A percentile compares a stretch with the other conserved stretches of the same genome.
These are phyloP conservation scores for Naja naja DNA, from an alignment of 2,113 vertebrate species.

Conservation along the genomic window DNA sequence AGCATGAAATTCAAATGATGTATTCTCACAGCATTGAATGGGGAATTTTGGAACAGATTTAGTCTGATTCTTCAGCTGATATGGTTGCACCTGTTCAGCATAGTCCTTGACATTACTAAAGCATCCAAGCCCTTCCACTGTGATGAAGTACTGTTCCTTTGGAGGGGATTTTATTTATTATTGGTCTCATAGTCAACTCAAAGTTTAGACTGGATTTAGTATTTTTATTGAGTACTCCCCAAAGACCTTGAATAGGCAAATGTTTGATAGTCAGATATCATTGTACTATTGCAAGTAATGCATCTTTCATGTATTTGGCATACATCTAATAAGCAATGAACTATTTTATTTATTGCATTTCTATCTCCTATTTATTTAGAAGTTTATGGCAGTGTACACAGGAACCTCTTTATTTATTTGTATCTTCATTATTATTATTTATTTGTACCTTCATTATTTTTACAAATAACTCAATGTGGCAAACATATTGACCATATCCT, in stretches of 20 bases:
- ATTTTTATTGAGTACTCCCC: not conserved
- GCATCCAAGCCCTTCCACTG: not conserved
- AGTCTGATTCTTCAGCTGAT: not conserved
- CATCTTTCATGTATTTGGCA: not conserved
- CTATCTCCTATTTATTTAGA: not conserved
- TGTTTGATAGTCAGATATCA: not conserved
- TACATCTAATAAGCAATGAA: not conserved
- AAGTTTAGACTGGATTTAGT: not conserved
- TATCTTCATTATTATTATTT: no score
- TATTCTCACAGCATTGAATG: not conserved
- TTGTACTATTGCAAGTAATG: not conserved
- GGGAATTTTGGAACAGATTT: not conserved
- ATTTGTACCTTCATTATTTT: not conserved
- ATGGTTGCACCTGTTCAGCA: not conserved
- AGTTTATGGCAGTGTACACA: not conserved
- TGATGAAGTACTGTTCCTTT: not conserved
- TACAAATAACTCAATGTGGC: not conserved
- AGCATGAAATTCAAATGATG: not conserved
- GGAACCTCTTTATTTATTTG: not conserved
- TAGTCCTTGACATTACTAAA: not conserved
- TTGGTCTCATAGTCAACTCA: not conserved
- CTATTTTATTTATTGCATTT: not conserved
- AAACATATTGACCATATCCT: not conserved
- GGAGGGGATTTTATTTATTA: not conserved
- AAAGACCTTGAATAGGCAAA: not conserved